These are phyloP conservation scores for Macrobrachium nipponense DNA, from an alignment of 1,140 invertebrate species.

Conservation along the genomic window DNA sequence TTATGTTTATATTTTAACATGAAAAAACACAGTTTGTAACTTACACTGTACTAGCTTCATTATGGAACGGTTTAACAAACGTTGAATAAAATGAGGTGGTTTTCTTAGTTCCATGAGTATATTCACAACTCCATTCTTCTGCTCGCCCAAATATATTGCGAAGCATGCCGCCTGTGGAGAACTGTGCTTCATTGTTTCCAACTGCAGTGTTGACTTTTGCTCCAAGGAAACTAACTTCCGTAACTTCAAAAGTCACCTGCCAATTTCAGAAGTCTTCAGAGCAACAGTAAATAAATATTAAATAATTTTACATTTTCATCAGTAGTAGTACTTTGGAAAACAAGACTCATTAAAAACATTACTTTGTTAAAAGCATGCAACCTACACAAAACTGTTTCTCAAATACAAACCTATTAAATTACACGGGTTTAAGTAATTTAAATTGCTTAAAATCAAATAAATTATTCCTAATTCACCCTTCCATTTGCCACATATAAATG, in stretches of 20 bases:
- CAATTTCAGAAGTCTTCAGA: slow-evolving; percentile 31
- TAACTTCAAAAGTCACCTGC: slow-evolving; percentile 84
- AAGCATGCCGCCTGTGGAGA: slow-evolving; percentile 77
- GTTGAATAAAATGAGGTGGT: slow-evolving; percentile 80
- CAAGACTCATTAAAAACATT: too few relatives aligned
- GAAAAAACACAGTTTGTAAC: slow-evolving; percentile 45
- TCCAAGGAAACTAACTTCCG: slow-evolving; percentile 79
- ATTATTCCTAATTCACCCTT: too few relatives aligned
- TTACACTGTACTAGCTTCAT: slow-evolving; percentile 73
- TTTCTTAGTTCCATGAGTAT: slow-evolving; percentile 80
- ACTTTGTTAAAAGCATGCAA: too few relatives aligned
- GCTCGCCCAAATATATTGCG: slow-evolving; percentile 87
- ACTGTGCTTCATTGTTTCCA: slow-evolving; percentile 86
- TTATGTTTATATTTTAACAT: background rate
- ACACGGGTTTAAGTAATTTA: too few relatives aligned
- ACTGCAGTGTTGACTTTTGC: slow-evolving; percentile 86
- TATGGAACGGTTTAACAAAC: slow-evolving; percentile 81
- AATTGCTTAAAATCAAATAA: too few relatives aligned
- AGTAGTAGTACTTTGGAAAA: too few relatives aligned
- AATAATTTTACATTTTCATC: too few relatives aligned
- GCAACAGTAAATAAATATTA: too few relatives aligned
- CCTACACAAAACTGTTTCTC: too few relatives aligned
- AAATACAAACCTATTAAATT: too few relatives aligned
- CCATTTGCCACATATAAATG: too few relatives aligned
- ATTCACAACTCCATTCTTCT: slow-evolving; percentile 81